A percentile compares a stretch with the other conserved stretches of the same genome.
These are phyloP conservation scores for Heterodera carotae DNA, from an alignment of 1,140 invertebrate genomes.

Conservation along the genomic window DNA sequence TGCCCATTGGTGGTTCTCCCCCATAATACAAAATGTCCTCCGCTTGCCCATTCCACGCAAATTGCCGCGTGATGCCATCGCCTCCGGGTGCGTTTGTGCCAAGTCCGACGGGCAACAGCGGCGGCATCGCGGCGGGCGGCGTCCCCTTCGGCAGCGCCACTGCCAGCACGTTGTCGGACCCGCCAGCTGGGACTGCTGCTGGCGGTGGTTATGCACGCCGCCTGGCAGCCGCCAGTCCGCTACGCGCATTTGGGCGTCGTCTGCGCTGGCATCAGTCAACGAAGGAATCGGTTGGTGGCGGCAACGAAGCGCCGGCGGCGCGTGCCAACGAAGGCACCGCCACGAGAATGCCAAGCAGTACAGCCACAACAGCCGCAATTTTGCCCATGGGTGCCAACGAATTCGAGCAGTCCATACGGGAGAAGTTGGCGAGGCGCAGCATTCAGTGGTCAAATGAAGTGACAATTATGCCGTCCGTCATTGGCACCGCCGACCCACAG, in stretches of 20 bases:
- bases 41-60: neutral
- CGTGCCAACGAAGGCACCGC: neutral
- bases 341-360: neutral
- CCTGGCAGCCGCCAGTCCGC: constrained; percentile 5
- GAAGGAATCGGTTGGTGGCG: too few species aligned
- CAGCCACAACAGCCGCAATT: neutral
- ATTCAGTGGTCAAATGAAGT: neutral
- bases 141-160: neutral
- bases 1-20: too few species aligned
- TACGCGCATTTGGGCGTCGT: neutral
- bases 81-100: neutral
- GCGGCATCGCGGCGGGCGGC: neutral
- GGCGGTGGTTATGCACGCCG: neutral
- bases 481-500: too few species aligned
- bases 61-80: neutral
- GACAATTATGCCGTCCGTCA: neutral
- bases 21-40: neutral
- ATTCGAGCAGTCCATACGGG: neutral
- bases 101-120: too few species aligned
- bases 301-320: too few species aligned
- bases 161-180: too few species aligned
- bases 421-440: neutral
- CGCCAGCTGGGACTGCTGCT: neutral
- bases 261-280: constrained; percentile 19
- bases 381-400: too few species aligned